A percentile compares a stretch with the other conserved stretches of the same genome.
Evolutionary conservation across 2,888 invertebrate genomes (phyloP).

Genomic region (Erebia epiphron): DNA sequence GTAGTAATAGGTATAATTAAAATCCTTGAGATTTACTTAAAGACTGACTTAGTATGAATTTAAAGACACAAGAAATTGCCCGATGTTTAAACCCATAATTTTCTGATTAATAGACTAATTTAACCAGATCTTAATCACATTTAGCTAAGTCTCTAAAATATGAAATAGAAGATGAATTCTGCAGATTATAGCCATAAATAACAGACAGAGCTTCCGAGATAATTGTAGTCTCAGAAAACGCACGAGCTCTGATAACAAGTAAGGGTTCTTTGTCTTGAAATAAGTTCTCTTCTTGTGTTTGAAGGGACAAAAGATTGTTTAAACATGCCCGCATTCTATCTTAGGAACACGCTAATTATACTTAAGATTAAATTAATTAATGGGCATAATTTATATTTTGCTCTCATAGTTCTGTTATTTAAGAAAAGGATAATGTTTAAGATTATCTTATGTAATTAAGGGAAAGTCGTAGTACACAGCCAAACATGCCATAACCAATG

Average conservation of each 20-base stretch:
- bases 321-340: slow-evolving; percentile 22
- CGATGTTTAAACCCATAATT: background rate
- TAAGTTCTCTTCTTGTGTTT: slow-evolving; percentile 20
- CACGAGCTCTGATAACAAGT: slow-evolving; percentile 20
- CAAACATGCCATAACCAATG: no score
- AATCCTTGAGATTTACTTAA: no score
- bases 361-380: slow-evolving; percentile 16
- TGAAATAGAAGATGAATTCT: slow-evolving; percentile 14
- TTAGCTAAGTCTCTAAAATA: background rate
- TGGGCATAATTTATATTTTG: background rate
- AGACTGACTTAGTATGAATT: no score
- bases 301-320: slow-evolving; percentile 27
- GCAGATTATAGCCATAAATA: slow-evolving; percentile 20
- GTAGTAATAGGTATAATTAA: no score
- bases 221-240: slow-evolving; percentile 24
- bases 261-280: slow-evolving; percentile 23
- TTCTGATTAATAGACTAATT: background rate
- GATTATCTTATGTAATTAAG: no score
- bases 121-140: background rate
- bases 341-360: slow-evolving; percentile 9
- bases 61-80: background rate
- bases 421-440: no score
- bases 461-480: no score
- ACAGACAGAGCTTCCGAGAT: slow-evolving; percentile 20
- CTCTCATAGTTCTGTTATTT: background rate